These are phyloP conservation scores for Hesperia comma DNA, from an alignment of 2,888 invertebrate genomes.

Conservation along the genomic window DNA sequence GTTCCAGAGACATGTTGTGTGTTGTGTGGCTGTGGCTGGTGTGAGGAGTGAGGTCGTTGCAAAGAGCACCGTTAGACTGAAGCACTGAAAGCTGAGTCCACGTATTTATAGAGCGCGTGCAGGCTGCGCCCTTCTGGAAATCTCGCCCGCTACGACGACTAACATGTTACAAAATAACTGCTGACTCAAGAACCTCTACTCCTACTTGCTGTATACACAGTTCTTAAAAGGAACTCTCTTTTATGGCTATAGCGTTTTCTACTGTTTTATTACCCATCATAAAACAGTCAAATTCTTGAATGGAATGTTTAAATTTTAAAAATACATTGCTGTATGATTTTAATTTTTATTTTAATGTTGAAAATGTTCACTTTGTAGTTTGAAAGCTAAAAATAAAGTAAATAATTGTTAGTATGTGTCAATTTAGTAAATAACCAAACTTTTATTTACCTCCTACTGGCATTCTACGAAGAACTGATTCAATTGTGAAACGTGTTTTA, in stretches of 20 bases:
- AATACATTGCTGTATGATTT: background rate
- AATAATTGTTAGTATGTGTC: too few species aligned
- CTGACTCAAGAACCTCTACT: slow-evolving; percentile 71
- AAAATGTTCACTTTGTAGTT: too few species aligned
- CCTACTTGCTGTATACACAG: slow-evolving; percentile 38
- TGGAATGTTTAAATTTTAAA: background rate
- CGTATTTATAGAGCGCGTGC: slow-evolving; percentile 76
- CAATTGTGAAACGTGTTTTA: too few species aligned
- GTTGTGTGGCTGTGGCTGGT: slow-evolving; percentile 56
- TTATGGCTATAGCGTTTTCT: slow-evolving; percentile 12
- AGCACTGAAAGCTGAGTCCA: slow-evolving; percentile 71
- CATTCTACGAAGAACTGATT: too few species aligned
- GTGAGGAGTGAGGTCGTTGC: slow-evolving; percentile 63
- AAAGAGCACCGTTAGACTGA: slow-evolving; percentile 77
- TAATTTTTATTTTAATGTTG: background rate
- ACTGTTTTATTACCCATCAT: background rate
- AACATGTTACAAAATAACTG: slow-evolving; percentile 64
- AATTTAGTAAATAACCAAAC: too few species aligned
- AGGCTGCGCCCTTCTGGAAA: slow-evolving; percentile 80
- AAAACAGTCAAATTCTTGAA: background rate
- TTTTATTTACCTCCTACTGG: too few species aligned
- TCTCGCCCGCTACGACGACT: slow-evolving; percentile 65
- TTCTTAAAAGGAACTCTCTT: slow-evolving; percentile 9
- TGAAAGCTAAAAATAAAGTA: too few species aligned
- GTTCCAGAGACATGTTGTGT: slow-evolving; percentile 93